Percentiles rank a stretch among this genome's conserved stretches.
These are phyloP conservation scores for Aquatica leii DNA, from an alignment of 2,888 invertebrate species.

Conservation along the genomic window DNA sequence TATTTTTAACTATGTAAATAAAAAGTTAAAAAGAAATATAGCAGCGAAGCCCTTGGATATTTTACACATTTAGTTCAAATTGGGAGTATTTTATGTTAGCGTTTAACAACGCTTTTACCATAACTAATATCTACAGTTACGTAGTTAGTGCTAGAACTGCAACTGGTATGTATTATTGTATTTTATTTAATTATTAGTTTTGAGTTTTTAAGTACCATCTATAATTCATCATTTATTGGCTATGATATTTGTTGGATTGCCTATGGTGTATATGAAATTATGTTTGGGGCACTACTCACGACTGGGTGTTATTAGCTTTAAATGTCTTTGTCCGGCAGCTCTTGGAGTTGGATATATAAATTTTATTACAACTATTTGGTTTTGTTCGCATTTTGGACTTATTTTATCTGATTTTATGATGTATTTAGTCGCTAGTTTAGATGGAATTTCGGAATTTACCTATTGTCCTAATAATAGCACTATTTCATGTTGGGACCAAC, in stretches of 20 bases:
- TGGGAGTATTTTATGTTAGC: too few relatives aligned
- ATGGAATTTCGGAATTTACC: background rate
- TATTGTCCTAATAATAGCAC: conserved; percentile 26
- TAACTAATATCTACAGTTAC: too few relatives aligned
- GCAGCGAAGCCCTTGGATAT: too few relatives aligned
- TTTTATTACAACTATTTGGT: background rate
- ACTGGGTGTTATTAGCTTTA: conserved; percentile 34
- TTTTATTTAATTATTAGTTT: background rate
- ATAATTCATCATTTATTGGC: conserved; percentile 35
- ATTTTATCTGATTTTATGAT: conserved; percentile 33
- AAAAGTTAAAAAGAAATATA: too few relatives aligned
- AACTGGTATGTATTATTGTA: too few relatives aligned
- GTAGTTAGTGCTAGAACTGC: too few relatives aligned
- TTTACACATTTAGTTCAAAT: too few relatives aligned
- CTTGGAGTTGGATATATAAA: conserved; percentile 29
- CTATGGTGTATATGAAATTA: conserved; percentile 40
- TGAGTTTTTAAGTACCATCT: conserved; percentile 34
- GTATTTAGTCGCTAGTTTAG: conserved; percentile 33
- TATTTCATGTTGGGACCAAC: conserved; percentile 31
- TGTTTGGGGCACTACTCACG: conserved; percentile 43
- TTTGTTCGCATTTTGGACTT: conserved; percentile 21
- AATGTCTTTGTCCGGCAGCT: conserved; percentile 37
- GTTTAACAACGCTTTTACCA: too few relatives aligned
- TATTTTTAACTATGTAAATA: too few relatives aligned
- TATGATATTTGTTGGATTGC: conserved; percentile 40